A percentile compares a stretch with the other conserved stretches of the same genome.
These are phyloP conservation scores for Dynastes hyllus DNA, from an alignment of 2,888 invertebrate species.

Conservation along the genomic window DNA sequence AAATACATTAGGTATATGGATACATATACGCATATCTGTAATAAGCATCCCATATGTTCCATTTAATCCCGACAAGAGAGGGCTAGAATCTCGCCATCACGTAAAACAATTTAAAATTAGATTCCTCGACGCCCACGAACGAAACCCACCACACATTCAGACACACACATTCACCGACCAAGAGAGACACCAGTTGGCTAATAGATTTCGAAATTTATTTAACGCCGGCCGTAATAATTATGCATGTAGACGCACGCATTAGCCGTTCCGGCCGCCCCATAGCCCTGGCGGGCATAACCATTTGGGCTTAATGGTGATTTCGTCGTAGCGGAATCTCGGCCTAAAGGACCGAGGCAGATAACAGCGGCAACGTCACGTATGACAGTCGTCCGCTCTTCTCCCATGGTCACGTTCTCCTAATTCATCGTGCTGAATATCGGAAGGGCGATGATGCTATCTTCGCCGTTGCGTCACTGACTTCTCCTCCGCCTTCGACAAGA, in stretches of 20 bases:
- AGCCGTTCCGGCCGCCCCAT: background rate
- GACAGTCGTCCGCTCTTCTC: background rate
- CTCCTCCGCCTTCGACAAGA: background rate
- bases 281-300: background rate
- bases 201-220: slow-evolving; percentile 37
- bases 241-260: slow-evolving; percentile 28
- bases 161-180: background rate
- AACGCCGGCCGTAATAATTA: slow-evolving; percentile 27
- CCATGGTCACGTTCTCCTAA: slow-evolving; percentile 33
- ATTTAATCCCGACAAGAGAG: too few relatives aligned
- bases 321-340: slow-evolving; percentile 26
- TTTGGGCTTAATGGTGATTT: slow-evolving; percentile 34
- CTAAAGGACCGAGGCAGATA: slow-evolving; percentile 6
- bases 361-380: slow-evolving; percentile 29
- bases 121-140: background rate
- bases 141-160: background rate
- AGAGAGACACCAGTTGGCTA: slow-evolving; percentile 29
- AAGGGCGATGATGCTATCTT: slow-evolving; percentile 7
- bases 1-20: too few relatives aligned
- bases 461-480: background rate
- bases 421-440: slow-evolving; percentile 23
- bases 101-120: slow-evolving; percentile 15
- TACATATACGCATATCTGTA: too few relatives aligned
- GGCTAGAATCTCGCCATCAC: background rate
- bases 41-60: too few relatives aligned